Conservation (phyloP, 2,113 vertebrate genomes). For the Anoplopoma fimbria region DNA sequence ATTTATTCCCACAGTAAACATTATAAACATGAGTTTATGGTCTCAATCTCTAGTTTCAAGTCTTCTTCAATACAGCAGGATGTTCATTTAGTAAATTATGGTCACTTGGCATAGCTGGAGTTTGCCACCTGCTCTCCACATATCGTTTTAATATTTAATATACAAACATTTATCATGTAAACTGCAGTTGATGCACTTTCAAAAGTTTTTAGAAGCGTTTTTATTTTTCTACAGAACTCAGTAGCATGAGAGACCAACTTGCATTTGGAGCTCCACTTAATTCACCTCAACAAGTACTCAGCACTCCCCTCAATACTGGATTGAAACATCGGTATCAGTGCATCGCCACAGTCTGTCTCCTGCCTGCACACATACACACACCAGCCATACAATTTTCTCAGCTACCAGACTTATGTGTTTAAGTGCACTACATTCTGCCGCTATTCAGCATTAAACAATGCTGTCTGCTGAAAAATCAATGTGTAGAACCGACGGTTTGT, state of each 20-base stretch:
- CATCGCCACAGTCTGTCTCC: neutral
- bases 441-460: constrained; percentile 63
- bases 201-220: neutral
- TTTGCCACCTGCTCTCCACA: neutral
- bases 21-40: too few relatives aligned
- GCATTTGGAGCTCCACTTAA: neutral
- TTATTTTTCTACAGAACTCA: neutral
- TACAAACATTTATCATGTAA: neutral
- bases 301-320: neutral
- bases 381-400: constrained; percentile 31
- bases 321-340: constrained; percentile 1
- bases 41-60: too few relatives aligned
- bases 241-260: neutral
- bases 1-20: too few relatives aligned
- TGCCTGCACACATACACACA: constrained; percentile 8
- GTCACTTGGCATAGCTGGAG: neutral
- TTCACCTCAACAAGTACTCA: neutral
- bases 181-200: neutral
- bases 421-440: constrained; percentile 45
- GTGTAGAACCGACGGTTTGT: constrained; percentile 48
- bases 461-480: constrained; percentile 58
- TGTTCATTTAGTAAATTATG: too few relatives aligned
- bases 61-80: too few relatives aligned
- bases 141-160: neutral
- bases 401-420: constrained; percentile 19